Evolutionary conservation across 1,140 invertebrate genomes (phyloP), one percentile per base, ranked within the genome.

Genomic region (Zaprionus nigranus): DNA sequence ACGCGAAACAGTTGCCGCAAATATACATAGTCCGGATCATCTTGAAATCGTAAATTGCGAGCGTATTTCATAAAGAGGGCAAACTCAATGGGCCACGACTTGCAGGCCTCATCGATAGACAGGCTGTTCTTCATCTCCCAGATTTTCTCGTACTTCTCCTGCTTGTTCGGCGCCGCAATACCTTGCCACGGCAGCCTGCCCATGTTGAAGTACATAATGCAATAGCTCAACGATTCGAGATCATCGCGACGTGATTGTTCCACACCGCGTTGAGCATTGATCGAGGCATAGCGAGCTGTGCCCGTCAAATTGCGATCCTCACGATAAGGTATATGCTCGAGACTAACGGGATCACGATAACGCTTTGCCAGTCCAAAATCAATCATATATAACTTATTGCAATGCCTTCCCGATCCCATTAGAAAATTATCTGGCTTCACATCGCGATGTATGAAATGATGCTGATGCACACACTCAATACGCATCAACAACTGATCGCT

Each of bases 281-380:
- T 95, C 71, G 96, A 96, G 40, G 96, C 96, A 79, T 97, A 97
- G 93, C 95, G 93, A 3, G 95, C 95, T 13, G 95, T 95, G 72
- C 95, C 99, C 68, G 99, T 99, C 59, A 99, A 94, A 95, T 99
- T 99, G 94, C 99, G 99, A 94, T 99, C 99, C 95, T 99, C 98
- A 94, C 98, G 96, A 94, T 99, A 99, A 17, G 97, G 96, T 94
- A 99, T 99, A 93, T 99, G 99, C 92, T 96, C 95, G 86, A 97
- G 95, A 54, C 97, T 97, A 73, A 97, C 94, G 58, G 95, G 95
- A 94, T 99, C 98, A 82, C 97, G 95, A 94, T 98, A 99, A 92
- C 98, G 99, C 94, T 99, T 99, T 68, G 99, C 98, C 91, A 99
- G 94, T 81, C 99, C 99, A 94, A 99, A 99, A 94, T 99, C 99